phyloP scores from a whole-genome alignment of 2,888 invertebrate genomes.

The Amitus sp. region DNA sequence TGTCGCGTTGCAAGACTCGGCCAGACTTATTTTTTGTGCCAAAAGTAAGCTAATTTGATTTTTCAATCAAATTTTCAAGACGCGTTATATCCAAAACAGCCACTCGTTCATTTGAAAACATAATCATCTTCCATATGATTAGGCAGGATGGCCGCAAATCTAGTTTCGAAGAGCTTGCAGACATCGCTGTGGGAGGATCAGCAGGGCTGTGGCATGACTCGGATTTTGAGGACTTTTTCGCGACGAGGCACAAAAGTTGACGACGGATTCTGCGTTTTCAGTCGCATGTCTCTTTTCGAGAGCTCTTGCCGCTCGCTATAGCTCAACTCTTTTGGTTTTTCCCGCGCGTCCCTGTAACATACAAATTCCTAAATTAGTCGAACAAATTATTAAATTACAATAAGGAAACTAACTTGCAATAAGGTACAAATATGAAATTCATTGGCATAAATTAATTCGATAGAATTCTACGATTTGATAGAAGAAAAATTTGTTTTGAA shows the following conservation, averaged over 20 bases:
- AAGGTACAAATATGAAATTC: too few relatives aligned
- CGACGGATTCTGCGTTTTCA: slow-evolving; percentile 50
- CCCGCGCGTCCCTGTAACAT: slow-evolving; percentile 71
- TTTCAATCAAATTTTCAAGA: neutral
- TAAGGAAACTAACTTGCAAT: too few relatives aligned
- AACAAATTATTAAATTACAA: too few relatives aligned
- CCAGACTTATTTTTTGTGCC: neutral
- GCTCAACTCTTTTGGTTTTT: slow-evolving; percentile 70
- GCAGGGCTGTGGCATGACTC: slow-evolving; percentile 68
- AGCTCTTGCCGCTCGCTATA: slow-evolving; percentile 73
- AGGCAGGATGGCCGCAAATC: neutral
- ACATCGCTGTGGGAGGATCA: slow-evolving; percentile 2
- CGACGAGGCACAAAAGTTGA: slow-evolving; percentile 71
- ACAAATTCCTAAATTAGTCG: neutral
- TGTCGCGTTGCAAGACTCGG: too few relatives aligned
- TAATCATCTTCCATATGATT: neutral
- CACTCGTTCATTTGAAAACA: neutral
- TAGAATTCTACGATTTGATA: too few relatives aligned
- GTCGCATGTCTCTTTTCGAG: slow-evolving; percentile 68
- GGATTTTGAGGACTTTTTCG: slow-evolving; percentile 79
- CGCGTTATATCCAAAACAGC: neutral
- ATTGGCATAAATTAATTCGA: too few relatives aligned
- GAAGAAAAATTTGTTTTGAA: too few relatives aligned
- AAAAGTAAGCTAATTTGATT: neutral
- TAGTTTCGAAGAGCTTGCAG: neutral